Base-by-base conservation (phyloP, 2,888 invertebrate species). In the Hirudinaria manillensis region DNA sequence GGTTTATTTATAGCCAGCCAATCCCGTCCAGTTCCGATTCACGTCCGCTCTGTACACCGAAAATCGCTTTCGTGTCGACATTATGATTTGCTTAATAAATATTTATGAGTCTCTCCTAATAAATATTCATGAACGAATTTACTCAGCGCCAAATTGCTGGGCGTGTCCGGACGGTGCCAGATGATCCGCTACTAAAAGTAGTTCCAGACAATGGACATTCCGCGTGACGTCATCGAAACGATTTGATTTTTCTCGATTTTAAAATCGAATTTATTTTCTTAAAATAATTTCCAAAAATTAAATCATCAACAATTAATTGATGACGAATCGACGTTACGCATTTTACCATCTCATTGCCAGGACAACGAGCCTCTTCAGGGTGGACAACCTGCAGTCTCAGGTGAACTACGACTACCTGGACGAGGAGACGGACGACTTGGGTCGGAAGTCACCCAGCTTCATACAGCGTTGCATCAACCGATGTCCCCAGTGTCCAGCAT, bases 331-430 rank as follows among this genome's bases (percentile, higher is more conserved):
- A 36, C 36, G 4, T 36, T 10, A 10, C 36, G 36, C 45, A 45
- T 10, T 45, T 45, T 24, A 21, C 38, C 70, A 45, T 24, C 0
- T 45, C 24, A n/a, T n/a, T n/a, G 6, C 21, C 70, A 72, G 72
- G 45, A 56, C 56, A 19, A 55, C 72, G 55, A 55, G 56, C 27
- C 2, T 34, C 29, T 72, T 68, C 66, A 77, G 78, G 13, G 83
- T 83, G 32, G 82, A 84, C 78, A 83, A 83, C 78, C 81, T 72
- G 3, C 72, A 72, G n/a, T 38, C 81, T 2, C 80, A 83, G 70
- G 82, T 83, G 45, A 77, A 76, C 74, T 83, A 84, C 77, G 84
- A 83, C 76, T 83, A 83, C 74, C 79, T 84, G 76, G 83, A 84
- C 77, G 84, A 84, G 76, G 83, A 78, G 0, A 82, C 61, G 6